phyloP scores from a whole-genome alignment of 2,113 vertebrate genomes.

The Hippopotamus amphibius region DNA sequence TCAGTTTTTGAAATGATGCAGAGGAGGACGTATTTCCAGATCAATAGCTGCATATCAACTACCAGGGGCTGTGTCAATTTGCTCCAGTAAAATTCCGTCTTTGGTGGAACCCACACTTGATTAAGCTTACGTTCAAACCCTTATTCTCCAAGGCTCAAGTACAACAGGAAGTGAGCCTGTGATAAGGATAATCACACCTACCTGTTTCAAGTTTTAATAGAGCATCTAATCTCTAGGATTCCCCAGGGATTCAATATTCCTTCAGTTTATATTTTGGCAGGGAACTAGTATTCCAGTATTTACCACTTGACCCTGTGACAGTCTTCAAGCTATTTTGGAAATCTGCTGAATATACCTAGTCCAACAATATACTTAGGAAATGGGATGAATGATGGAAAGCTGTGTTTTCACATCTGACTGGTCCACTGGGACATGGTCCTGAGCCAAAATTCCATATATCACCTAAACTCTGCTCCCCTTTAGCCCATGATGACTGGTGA shows the following conservation, averaged over 20 bases:
- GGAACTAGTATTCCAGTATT: neutral
- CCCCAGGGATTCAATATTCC: neutral
- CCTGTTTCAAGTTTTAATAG: neutral
- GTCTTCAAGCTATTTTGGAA: neutral
- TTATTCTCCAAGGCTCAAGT: neutral
- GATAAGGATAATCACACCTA: neutral
- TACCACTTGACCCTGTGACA: neutral
- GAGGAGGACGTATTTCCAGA: neutral
- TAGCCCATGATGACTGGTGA: neutral
- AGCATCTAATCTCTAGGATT: neutral
- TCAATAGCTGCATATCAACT: neutral
- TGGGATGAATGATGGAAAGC: neutral
- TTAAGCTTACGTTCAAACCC: neutral
- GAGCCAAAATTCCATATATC: conserved; percentile 9
- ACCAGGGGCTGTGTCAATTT: neutral
- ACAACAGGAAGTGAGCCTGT: neutral
- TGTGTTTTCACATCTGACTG: neutral
- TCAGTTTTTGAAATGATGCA: neutral
- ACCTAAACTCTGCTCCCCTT: neutral
- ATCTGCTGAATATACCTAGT: neutral
- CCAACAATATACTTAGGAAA: neutral
- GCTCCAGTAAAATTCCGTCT: neutral
- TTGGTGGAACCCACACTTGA: neutral
- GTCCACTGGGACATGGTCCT: neutral
- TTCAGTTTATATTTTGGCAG: neutral